Conservation (phyloP, 2,888 invertebrate genomes). For the Cheiracanthium punctorium region DNA sequence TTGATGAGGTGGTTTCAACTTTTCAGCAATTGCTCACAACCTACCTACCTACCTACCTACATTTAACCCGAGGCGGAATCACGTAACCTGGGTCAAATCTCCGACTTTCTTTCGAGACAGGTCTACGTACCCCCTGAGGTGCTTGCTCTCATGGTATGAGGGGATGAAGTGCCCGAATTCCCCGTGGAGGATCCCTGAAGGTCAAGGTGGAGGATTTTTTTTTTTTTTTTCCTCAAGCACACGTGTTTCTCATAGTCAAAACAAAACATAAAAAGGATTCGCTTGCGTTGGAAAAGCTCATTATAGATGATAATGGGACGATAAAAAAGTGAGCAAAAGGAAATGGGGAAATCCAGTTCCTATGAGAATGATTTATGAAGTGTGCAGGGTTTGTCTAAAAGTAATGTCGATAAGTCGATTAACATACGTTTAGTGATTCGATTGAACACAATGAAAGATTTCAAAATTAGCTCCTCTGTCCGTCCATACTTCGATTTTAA, state of each 20-base stretch:
- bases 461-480: no score
- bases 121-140: neutral
- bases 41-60: neutral
- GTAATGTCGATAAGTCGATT: no score
- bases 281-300: no score
- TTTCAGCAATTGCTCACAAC: neutral
- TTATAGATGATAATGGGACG: no score
- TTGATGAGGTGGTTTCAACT: neutral
- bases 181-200: neutral
- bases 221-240: neutral
- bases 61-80: neutral
- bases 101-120: conserved; percentile 1
- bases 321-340: no score
- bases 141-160: neutral
- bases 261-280: neutral
- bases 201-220: conserved; percentile 14
- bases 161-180: neutral
- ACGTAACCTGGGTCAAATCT: neutral
- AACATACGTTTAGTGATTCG: no score
- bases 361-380: no score
- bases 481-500: no score
- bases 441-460: no score
- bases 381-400: no score
- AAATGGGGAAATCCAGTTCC: no score
- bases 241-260: neutral